phyloP scores from a whole-genome alignment of 2,113 vertebrate species.

The Coptodon rendalli region DNA sequence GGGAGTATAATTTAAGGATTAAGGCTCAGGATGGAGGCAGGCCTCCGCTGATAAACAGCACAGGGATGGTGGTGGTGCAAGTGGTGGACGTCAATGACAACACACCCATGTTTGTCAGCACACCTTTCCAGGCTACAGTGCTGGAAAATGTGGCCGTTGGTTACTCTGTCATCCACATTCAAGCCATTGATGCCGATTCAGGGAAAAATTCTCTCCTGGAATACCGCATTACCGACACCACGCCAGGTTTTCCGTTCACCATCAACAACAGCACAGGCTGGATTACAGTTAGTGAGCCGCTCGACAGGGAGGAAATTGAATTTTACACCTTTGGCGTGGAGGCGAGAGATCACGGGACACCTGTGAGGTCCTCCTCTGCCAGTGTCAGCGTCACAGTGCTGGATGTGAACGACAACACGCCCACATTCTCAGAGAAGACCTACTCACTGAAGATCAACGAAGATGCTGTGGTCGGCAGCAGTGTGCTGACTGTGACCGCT shows the following conservation, averaged over 20 bases:
- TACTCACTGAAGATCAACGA: slow-evolving; percentile 92
- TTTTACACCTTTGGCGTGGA: slow-evolving; percentile 90
- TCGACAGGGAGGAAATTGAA: slow-evolving; percentile 88
- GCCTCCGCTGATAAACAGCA: slow-evolving; percentile 90
- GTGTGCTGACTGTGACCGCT: slow-evolving; percentile 86
- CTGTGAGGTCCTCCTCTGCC: slow-evolving; percentile 89
- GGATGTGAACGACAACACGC: slow-evolving; percentile 93
- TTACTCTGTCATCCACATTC: slow-evolving; percentile 90
- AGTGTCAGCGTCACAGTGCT: slow-evolving; percentile 89
- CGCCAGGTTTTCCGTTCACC: slow-evolving; percentile 80
- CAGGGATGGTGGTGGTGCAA: slow-evolving; percentile 88
- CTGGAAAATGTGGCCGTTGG: slow-evolving; percentile 88
- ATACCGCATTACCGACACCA: slow-evolving; percentile 80
- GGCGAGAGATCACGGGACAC: slow-evolving; percentile 85
- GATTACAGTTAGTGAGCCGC: slow-evolving; percentile 83
- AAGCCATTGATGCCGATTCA: slow-evolving; percentile 89
- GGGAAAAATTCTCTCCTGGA: slow-evolving; percentile 88
- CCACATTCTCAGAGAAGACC: slow-evolving; percentile 84
- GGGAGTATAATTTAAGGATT: slow-evolving; percentile 88
- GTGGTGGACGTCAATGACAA: slow-evolving; percentile 96
- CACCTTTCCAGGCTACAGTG: slow-evolving; percentile 91
- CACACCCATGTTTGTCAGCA: slow-evolving; percentile 94
- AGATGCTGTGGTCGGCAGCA: slow-evolving; percentile 88
- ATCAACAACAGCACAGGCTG: slow-evolving; percentile 96
- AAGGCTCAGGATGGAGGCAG: slow-evolving; percentile 95